Percentiles rank a stretch among this genome's conserved stretches.
Evolutionary conservation across 2,888 invertebrate species (phyloP).

Genomic region (Callinectes sapidus): DNA sequence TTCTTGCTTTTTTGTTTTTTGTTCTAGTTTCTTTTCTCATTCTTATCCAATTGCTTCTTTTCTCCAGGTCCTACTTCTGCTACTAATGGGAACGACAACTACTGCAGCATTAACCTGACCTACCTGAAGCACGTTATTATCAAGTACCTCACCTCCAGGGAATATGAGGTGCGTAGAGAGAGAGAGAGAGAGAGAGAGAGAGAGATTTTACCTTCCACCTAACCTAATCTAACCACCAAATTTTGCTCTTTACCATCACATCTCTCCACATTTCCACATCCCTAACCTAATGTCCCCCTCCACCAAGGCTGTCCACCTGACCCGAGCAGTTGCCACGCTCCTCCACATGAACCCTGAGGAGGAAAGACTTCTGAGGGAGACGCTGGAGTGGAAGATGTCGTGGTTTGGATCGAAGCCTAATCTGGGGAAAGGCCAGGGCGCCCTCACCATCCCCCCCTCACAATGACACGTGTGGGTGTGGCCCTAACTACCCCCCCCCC

Average conservation of each 20-base stretch:
- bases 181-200: background rate
- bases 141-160: conserved; percentile 92
- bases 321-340: conserved; percentile 89
- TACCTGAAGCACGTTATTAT: conserved; percentile 95
- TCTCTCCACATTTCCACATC: background rate
- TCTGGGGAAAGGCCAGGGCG: conserved; percentile 74
- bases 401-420: conserved; percentile 82
- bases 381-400: conserved; percentile 85
- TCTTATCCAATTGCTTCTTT: background rate
- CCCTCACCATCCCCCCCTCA: conserved; percentile 70
- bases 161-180: conserved; percentile 78
- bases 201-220: too few relatives aligned
- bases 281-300: background rate
- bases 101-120: conserved; percentile 63
- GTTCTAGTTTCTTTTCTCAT: background rate
- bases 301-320: conserved; percentile 87
- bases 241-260: background rate
- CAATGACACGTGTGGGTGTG: conserved; percentile 60
- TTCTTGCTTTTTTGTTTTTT: background rate
- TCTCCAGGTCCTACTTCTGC: background rate
- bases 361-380: conserved; percentile 88
- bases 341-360: conserved; percentile 90
- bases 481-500: too few relatives aligned
- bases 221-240: background rate
- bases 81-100: conserved; percentile 44